Evolutionary conservation across 2,113 vertebrate species (phyloP).

Genomic region (Nannobrachium achirus): DNA sequence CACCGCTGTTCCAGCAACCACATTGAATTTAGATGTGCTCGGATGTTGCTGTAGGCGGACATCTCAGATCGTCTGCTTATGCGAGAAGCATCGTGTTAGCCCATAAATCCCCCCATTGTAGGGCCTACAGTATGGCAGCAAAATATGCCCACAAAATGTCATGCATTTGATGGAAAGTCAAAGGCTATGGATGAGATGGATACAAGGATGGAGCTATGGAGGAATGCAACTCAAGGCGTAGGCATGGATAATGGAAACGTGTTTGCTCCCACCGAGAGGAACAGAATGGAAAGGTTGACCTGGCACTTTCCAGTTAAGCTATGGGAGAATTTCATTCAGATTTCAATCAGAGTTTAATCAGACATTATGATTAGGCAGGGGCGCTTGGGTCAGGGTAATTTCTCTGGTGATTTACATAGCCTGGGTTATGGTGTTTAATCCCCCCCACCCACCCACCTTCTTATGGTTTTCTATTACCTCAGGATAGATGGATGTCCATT

Average conservation of each 20-base stretch:
- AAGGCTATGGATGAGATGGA: constrained; percentile 36
- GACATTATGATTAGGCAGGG: constrained; percentile 66
- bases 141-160: constrained; percentile 57
- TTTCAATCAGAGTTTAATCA: constrained; percentile 69
- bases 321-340: constrained; percentile 58
- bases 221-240: constrained; percentile 27
- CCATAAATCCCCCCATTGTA: constrained; percentile 50
- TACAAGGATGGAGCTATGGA: constrained; percentile 43
- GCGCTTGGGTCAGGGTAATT: constrained; percentile 55
- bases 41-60: too few relatives aligned
- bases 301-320: constrained; percentile 51
- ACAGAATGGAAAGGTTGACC: constrained; percentile 61
- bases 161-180: constrained; percentile 23
- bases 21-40: too few relatives aligned
- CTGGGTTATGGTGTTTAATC: background rate
- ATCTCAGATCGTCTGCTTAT: too few relatives aligned
- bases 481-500: constrained; percentile 5
- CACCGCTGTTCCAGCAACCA: too few relatives aligned
- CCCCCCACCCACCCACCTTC: background rate
- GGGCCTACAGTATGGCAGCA: constrained; percentile 31
- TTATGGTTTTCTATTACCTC: constrained; percentile 30
- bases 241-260: constrained; percentile 46
- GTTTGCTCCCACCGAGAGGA: constrained; percentile 40
- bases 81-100: constrained; percentile 10
- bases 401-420: constrained; percentile 58